Conservation (phyloP, 2,113 vertebrate species). For the Zosterops pallidus region DNA sequence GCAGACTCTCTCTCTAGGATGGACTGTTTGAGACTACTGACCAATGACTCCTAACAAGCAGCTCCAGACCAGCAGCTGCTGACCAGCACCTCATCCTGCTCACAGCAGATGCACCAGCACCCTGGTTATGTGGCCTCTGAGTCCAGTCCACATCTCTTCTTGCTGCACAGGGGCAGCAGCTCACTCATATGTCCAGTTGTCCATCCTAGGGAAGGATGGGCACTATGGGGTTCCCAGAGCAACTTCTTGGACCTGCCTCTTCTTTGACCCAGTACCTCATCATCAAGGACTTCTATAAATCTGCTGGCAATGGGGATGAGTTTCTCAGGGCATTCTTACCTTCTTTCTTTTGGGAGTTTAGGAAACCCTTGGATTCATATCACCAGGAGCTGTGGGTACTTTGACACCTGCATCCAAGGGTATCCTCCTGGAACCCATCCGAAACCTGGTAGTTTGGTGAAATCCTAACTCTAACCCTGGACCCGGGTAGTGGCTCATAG, state of each 20-base stretch:
- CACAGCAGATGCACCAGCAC: rapidly evolving
- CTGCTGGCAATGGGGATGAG: not conserved
- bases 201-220: not conserved
- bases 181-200: not conserved
- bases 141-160: not conserved
- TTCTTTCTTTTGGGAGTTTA: not conserved
- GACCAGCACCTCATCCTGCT: not conserved
- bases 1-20: not conserved
- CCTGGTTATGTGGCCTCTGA: rapidly evolving
- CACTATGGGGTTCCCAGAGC: not conserved
- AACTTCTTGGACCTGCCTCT: not conserved
- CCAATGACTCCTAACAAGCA: not conserved
- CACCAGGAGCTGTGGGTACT: not conserved
- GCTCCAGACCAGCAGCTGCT: not conserved
- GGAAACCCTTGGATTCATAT: not conserved
- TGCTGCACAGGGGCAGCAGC: not conserved
- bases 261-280: not conserved
- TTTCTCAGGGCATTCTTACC: not conserved
- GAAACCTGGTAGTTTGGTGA: not conserved
- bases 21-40: not conserved
- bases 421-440: not conserved
- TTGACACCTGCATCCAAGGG: not conserved
- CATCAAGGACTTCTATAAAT: not conserved
- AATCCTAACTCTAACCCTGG: not conserved
- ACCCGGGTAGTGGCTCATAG: rapidly evolving